phyloP scores from a whole-genome alignment of 2,797 vertebrate genomes.

The Melanotaenia maccullochi region DNA sequence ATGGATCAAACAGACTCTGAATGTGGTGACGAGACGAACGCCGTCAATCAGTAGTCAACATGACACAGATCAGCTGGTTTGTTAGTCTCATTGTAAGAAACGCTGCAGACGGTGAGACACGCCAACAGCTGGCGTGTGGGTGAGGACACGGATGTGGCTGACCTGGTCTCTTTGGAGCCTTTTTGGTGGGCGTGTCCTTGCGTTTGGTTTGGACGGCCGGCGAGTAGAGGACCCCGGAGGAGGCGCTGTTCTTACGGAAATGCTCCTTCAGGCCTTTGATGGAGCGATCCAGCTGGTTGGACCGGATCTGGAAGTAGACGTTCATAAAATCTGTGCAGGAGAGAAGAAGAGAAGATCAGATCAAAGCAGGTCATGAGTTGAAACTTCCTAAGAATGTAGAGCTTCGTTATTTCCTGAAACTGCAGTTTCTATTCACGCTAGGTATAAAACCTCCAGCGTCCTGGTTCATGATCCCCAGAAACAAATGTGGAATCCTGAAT shows the following conservation, averaged over 20 bases:
- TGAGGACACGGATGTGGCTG: constrained; percentile 18
- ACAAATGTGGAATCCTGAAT: too few relatives aligned
- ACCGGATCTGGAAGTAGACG: constrained; percentile 98
- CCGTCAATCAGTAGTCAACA: not conserved
- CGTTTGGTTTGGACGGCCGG: constrained; percentile 95
- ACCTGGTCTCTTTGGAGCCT: constrained; percentile 94
- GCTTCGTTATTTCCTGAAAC: too few relatives aligned
- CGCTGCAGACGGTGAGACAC: too few relatives aligned
- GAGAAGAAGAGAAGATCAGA: not conserved
- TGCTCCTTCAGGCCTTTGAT: constrained; percentile 96
- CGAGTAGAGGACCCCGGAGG: constrained; percentile 91
- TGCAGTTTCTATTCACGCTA: too few relatives aligned
- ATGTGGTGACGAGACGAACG: constrained; percentile 1
- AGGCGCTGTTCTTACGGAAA: constrained; percentile 95
- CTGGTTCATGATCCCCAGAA: too few relatives aligned
- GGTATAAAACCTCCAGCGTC: too few relatives aligned
- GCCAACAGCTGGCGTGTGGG: too few relatives aligned
- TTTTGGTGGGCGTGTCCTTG: constrained; percentile 98
- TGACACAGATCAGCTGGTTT: not conserved
- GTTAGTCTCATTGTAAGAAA: not conserved
- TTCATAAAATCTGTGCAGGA: constrained; percentile 94
- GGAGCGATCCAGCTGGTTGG: constrained; percentile 95
- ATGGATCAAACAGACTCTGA: constrained; percentile 6
- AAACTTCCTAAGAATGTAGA: too few relatives aligned
- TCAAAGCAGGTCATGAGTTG: too few relatives aligned